phyloP scores from a whole-genome alignment of 2,113 vertebrate species.

The Desmodus rotundus region DNA sequence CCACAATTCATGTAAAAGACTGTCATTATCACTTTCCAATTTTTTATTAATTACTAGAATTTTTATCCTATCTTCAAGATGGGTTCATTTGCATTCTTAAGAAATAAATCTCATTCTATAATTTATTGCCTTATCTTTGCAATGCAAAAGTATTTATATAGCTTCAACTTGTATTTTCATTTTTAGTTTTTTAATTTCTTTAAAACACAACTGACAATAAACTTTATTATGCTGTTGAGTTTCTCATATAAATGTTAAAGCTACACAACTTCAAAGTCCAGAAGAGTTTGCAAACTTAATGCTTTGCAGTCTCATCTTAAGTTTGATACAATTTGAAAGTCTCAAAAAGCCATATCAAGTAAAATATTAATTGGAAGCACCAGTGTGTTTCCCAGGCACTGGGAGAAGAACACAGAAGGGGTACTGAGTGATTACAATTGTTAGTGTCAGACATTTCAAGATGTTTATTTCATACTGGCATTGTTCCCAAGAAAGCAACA shows the following conservation, averaged over 20 bases:
- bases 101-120: slow-evolving; percentile 45
- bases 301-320: not conserved
- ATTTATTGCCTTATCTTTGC: slow-evolving; percentile 44
- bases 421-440: not conserved
- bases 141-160: slow-evolving; percentile 32
- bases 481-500: not conserved
- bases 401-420: not conserved
- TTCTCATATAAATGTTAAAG: slow-evolving; percentile 3
- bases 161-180: slow-evolving; percentile 36
- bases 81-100: slow-evolving; percentile 51
- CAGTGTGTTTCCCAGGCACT: not conserved
- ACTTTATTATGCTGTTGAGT: slow-evolving; percentile 6
- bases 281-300: not conserved
- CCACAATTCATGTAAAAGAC: slow-evolving; percentile 13
- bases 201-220: slow-evolving; percentile 9
- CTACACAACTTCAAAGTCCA: not conserved
- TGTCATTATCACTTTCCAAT: slow-evolving; percentile 4
- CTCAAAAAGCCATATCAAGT: not conserved
- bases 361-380: not conserved
- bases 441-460: not conserved
- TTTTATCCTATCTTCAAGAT: slow-evolving; percentile 57
- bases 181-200: slow-evolving; percentile 39
- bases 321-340: not conserved
- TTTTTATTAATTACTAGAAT: slow-evolving; percentile 49
- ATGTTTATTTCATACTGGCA: not conserved